phyloP scores from a whole-genome alignment of 1,140 invertebrate genomes.

The Colletes gigas region DNA sequence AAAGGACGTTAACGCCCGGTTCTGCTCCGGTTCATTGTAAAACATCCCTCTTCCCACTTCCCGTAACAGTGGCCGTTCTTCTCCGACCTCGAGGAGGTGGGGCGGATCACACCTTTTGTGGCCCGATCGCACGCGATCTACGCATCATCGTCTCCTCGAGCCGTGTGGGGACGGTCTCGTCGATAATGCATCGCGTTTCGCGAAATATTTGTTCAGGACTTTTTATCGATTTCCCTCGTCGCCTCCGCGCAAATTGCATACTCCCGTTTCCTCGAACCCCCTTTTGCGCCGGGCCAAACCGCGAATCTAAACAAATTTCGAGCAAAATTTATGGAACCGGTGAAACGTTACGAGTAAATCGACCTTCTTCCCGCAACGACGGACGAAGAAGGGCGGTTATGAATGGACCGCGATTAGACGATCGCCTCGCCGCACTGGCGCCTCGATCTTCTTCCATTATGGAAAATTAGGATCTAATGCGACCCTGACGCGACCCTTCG shows the following conservation, averaged over 20 bases:
- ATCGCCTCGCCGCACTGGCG: conserved; percentile 65
- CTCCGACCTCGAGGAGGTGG: conserved; percentile 48
- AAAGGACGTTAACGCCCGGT: conserved; percentile 74
- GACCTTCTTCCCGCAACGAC: background rate
- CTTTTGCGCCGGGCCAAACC: no score
- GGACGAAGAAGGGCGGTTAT: conserved; percentile 53
- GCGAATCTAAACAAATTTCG: no score
- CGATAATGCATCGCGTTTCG: conserved; percentile 55
- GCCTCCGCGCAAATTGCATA: no score
- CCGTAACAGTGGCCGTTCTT: conserved; percentile 43
- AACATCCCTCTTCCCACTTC: conserved; percentile 76
- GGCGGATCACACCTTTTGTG: conserved; percentile 68
- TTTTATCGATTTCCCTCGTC: background rate
- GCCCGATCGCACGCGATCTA: conserved; percentile 77
- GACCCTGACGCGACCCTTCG: conserved; percentile 48
- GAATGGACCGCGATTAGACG: conserved; percentile 68
- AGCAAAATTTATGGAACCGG: no score
- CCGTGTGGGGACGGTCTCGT: conserved; percentile 19
- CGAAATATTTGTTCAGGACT: conserved; percentile 32
- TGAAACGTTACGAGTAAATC: conserved; percentile 51
- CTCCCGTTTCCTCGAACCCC: background rate
- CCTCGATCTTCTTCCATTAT: conserved; percentile 71
- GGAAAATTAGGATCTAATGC: conserved; percentile 73
- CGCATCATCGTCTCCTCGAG: conserved; percentile 74
- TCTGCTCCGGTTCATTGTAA: conserved; percentile 74